Evolutionary conservation across 2,797 vertebrate genomes (phyloP).

Genomic region (Synanceia verrucosa): DNA sequence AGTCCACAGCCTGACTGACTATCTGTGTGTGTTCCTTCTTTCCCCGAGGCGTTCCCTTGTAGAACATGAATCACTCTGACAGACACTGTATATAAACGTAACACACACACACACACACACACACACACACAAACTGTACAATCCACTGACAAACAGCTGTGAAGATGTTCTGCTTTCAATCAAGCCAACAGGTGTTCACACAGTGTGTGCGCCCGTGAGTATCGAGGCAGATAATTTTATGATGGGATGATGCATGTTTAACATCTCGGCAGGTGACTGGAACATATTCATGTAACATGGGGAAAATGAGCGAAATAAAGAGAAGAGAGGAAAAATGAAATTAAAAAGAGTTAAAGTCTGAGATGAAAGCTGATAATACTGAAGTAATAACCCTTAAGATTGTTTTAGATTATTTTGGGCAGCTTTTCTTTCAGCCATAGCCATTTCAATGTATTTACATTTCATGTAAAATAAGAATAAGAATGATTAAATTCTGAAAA

Average conservation of each 20-base stretch:
- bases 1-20: background rate
- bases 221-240: background rate
- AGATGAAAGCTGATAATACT: background rate
- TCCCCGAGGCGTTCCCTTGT: slow-evolving; percentile 4
- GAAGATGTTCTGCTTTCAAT: slow-evolving; percentile 5
- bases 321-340: background rate
- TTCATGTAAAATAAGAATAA: no score
- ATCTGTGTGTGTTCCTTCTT: slow-evolving; percentile 2
- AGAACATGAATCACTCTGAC: slow-evolving; percentile 46
- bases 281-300: background rate
- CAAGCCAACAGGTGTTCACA: slow-evolving; percentile 16
- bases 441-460: background rate
- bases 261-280: background rate
- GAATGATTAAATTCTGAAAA: no score
- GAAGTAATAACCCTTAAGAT: background rate
- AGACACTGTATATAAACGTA: background rate
- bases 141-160: background rate
- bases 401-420: no score
- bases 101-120: no score
- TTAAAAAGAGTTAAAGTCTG: no score
- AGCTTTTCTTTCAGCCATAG: background rate
- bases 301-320: background rate
- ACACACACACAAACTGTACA: background rate
- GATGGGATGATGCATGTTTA: slow-evolving; percentile 2
- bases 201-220: background rate